Conservation (phyloP, 2,797 vertebrate species). For the Vespertilio murinus region DNA sequence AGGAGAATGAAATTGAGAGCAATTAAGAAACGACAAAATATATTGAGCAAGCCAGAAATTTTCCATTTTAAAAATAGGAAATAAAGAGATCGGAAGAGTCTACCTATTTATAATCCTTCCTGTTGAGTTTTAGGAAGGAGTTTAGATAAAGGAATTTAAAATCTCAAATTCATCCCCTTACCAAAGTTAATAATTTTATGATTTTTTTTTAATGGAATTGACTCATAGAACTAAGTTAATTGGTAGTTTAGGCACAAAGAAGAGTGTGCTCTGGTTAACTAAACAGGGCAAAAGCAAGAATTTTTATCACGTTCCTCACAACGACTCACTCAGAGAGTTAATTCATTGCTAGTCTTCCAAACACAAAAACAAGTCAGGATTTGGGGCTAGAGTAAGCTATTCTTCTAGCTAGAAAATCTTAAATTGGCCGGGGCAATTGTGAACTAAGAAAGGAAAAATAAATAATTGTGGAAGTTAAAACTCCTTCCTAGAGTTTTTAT, state of each 20-base stretch:
- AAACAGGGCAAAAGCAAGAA: not conserved
- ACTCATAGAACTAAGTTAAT: not conserved
- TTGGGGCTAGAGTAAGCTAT: not conserved
- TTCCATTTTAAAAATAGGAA: not conserved
- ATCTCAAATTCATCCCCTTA: not conserved
- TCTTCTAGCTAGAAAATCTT: not conserved
- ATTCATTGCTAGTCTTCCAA: not conserved
- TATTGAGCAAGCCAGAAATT: not conserved
- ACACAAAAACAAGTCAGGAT: not conserved
- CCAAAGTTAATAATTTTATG: not conserved
- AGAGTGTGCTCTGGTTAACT: not conserved
- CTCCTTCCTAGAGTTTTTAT: slow-evolving; percentile 1
- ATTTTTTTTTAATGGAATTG: not conserved
- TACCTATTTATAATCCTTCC: not conserved
- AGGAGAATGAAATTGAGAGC: not conserved
- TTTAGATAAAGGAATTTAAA: not conserved
- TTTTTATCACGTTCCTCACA: not conserved
- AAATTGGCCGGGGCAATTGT: not conserved
- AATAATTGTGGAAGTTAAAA: not conserved
- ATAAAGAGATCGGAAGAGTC: not conserved
- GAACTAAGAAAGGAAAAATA: not conserved
- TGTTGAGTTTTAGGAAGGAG: not conserved
- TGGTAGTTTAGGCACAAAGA: not conserved
- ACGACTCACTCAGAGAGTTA: not conserved
- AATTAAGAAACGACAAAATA: not conserved